Percentiles rank a stretch among this genome's conserved stretches.
Evolutionary conservation across 2,797 vertebrate species (phyloP).

Genomic region (Helarctos malayanus): DNA sequence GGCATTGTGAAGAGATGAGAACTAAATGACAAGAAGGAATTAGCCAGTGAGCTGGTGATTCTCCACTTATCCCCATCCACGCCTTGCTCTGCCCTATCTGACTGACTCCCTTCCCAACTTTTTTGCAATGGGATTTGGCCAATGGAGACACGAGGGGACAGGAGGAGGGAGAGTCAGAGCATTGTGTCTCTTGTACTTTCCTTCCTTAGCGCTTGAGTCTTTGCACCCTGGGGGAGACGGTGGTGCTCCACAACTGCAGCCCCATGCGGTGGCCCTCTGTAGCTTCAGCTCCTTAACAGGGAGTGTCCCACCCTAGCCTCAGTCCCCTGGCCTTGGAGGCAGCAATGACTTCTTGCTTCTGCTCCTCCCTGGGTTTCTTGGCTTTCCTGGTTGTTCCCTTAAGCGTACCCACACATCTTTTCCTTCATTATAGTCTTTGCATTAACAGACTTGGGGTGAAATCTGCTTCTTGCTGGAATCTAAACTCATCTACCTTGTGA

Average conservation of each 20-base stretch:
- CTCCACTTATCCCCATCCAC: accelerated
- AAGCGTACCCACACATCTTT: background rate
- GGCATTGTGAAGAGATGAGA: background rate
- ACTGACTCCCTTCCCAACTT: background rate
- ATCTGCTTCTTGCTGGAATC: background rate
- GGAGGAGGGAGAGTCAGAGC: background rate
- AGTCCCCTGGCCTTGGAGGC: background rate
- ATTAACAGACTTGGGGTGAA: background rate
- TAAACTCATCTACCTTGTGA: background rate
- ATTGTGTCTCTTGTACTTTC: background rate
- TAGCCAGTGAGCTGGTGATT: background rate
- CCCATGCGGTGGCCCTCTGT: accelerated
- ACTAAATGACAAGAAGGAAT: background rate
- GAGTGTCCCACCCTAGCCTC: too few species aligned
- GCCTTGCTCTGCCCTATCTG: background rate
- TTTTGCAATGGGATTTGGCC: background rate
- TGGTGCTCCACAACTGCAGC: background rate
- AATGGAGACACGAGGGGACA: background rate
- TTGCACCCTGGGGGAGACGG: background rate
- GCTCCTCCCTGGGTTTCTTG: background rate
- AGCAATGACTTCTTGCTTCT: background rate
- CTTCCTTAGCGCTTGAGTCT: background rate
- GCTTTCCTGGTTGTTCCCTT: background rate
- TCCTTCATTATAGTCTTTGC: background rate
- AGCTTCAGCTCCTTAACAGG: background rate